Base-by-base conservation (phyloP, 2,797 vertebrate species). In the Cottoperca gobio region DNA sequence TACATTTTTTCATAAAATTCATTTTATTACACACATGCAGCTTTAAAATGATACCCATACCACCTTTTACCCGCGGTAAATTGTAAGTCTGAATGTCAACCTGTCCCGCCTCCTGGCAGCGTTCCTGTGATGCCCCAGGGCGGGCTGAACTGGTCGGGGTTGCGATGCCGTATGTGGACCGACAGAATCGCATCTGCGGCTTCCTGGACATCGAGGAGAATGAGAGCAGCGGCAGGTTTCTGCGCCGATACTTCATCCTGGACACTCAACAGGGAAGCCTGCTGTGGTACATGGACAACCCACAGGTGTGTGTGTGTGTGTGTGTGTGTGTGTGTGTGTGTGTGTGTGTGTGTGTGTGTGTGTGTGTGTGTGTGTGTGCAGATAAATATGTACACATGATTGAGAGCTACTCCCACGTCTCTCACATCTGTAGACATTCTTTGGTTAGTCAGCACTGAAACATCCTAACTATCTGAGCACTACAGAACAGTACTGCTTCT, bases 131-230 rank as follows among this genome's bases (percentile, higher is more conserved):
- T 91, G 91, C 82, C 85, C 85, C 81, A 75, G 45, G 59, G 73
- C 6, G 72, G 85, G 85, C 72, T 2, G 40, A 55, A 77, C 85
- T 75, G 77, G 3, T 59, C 92, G 89, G 89, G 84, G 91, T 93
- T 8, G 95, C 91, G 91, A 99, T 99, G 97, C 97, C 97, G 92
- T 99, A 99, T 94, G 97, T 97, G 94, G 97, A 99, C 96, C 96
- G 97, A 79, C 96, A 96, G 94, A 98, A 98, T 94, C 97, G 97
- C 89, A 96, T 97, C 81, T 99, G 97, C 92, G 97, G 97, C 92
- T 99, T 99, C 89, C 91, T 99, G 86, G 97, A 99, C 90, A 97
- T 99, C 83, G 97, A 99, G 90, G 97, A 98, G 94, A 95, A 95
- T 89, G 97, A 99, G 91, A 95, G 93, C 83, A 98, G 97, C 55